phyloP scores from a whole-genome alignment of 2,888 invertebrate genomes.

The Lepidocyrtoides sp. region DNA sequence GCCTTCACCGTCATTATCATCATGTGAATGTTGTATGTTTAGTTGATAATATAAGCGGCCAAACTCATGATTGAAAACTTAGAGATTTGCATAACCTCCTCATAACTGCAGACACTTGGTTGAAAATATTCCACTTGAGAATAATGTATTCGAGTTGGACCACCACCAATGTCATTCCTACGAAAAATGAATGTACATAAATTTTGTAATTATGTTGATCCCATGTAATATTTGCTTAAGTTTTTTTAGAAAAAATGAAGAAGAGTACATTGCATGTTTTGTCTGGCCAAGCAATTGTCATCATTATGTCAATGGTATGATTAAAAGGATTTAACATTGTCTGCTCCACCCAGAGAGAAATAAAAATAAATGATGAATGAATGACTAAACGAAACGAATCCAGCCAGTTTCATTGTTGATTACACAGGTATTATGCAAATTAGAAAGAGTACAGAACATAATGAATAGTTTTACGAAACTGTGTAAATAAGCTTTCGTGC shows the following conservation, averaged over 20 bases:
- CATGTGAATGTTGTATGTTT: background rate
- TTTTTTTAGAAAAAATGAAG: background rate
- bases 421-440: constrained; percentile 66
- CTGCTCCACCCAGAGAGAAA: constrained; percentile 5
- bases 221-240: background rate
- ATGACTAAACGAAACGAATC: background rate
- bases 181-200: too few relatives aligned
- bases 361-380: constrained; percentile 16
- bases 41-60: background rate
- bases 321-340: constrained; percentile 14
- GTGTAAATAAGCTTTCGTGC: background rate
- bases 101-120: background rate
- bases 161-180: background rate
- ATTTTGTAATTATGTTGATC: background rate
- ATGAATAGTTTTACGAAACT: background rate
- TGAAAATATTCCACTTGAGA: background rate
- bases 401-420: constrained; percentile 23
- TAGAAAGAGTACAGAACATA: background rate
- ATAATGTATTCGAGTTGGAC: too few relatives aligned
- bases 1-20: background rate
- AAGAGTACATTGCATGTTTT: background rate
- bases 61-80: background rate
- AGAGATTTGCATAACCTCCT: background rate
- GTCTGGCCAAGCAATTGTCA: background rate
- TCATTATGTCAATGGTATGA: constrained; percentile 42